phyloP scores from a whole-genome alignment of 2,888 invertebrate genomes.

The Oithona nana region DNA sequence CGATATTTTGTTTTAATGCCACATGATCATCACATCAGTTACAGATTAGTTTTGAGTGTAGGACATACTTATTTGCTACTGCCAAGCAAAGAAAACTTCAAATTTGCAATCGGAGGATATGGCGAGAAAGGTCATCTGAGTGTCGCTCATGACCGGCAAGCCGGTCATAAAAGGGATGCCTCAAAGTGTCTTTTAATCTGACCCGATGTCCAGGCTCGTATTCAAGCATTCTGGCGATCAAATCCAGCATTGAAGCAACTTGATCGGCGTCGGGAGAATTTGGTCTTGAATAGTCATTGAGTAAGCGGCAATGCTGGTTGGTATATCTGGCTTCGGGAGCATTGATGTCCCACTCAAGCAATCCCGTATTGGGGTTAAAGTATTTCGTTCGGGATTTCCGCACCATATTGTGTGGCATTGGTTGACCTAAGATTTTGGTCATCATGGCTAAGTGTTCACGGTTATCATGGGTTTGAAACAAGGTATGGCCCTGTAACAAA shows the following conservation, averaged over 20 bases:
- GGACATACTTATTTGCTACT: too few relatives aligned
- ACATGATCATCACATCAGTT: too few relatives aligned
- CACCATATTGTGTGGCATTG: conserved; percentile 70
- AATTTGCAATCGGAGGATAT: conserved; percentile 10
- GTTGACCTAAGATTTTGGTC: conserved; percentile 82
- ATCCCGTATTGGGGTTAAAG: conserved; percentile 55
- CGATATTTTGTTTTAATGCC: too few relatives aligned
- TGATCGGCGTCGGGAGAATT: not conserved
- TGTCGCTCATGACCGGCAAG: not conserved
- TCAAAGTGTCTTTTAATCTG: conserved; percentile 63
- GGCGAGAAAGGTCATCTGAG: not conserved
- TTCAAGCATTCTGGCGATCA: conserved; percentile 86
- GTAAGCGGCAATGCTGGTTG: conserved; percentile 88
- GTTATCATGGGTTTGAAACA: conserved; percentile 99
- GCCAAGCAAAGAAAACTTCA: too few relatives aligned
- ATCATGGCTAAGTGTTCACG: conserved; percentile 99
- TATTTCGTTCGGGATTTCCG: conserved; percentile 87
- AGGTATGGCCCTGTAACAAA: conserved; percentile 69
- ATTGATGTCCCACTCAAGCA: conserved; percentile 93
- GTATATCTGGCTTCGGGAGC: conserved; percentile 93
- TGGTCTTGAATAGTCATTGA: conserved; percentile 27
- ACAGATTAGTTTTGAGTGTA: too few relatives aligned
- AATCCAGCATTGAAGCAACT: conserved; percentile 42
- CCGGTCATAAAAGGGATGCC: conserved; percentile 64
- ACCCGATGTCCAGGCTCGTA: conserved; percentile 85